Percentiles rank a stretch among this genome's conserved stretches.
Evolutionary conservation across 2,113 vertebrate species (phyloP).

Genomic region (Dromas ardeola): DNA sequence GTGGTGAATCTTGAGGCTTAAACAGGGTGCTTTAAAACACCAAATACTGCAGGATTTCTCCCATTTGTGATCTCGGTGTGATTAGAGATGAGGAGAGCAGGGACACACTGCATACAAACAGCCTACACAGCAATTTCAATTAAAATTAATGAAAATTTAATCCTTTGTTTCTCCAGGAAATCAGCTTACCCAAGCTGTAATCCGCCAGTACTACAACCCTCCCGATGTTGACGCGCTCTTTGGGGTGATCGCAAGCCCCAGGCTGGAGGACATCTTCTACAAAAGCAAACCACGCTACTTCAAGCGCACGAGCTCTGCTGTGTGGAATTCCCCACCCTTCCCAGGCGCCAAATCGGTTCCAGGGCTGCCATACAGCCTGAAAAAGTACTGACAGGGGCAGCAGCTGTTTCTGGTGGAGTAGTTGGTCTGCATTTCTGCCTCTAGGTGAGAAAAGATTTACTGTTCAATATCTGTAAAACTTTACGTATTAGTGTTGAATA

Average conservation of each 20-base stretch:
- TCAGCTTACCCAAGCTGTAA: slow-evolving; percentile 81
- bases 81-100: neutral
- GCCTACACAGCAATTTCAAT: neutral
- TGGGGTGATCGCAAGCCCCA: slow-evolving; percentile 78
- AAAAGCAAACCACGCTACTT: slow-evolving; percentile 92
- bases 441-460: neutral
- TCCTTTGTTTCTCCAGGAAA: slow-evolving; percentile 66
- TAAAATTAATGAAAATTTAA: neutral
- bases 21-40: neutral
- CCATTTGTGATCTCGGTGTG: accelerated
- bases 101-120: accelerated
- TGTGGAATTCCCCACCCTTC: slow-evolving; percentile 86
- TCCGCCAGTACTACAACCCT: slow-evolving; percentile 87
- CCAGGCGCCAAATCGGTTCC: neutral
- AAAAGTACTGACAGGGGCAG: slow-evolving; percentile 52
- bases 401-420: neutral
- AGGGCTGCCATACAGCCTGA: slow-evolving; percentile 32
- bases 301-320: slow-evolving; percentile 92
- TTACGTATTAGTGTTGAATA: neutral
- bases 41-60: neutral
- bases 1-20: neutral
- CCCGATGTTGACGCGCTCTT: slow-evolving; percentile 76
- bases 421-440: neutral
- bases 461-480: neutral
- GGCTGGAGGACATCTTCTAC: slow-evolving; percentile 87